Evolutionary conservation across 2,797 vertebrate genomes (phyloP).

Genomic region (Dallia pectoralis): DNA sequence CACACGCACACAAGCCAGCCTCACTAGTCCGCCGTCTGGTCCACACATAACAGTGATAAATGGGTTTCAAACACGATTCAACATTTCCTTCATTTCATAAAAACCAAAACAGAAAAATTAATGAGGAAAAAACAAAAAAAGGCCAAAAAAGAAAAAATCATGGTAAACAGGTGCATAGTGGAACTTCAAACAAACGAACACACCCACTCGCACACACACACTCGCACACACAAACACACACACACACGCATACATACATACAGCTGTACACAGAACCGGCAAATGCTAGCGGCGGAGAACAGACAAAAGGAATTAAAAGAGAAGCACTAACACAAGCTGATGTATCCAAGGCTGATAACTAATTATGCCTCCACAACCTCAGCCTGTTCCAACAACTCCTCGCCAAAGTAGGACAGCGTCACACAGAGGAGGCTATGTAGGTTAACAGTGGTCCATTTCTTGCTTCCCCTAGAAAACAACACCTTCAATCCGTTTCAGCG

Average conservation of each 20-base stretch:
- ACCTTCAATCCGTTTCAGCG: background rate
- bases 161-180: slow-evolving; percentile 10
- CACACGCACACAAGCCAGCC: background rate
- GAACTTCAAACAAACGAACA: background rate
- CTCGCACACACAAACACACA: slow-evolving; percentile 8
- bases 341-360: slow-evolving; percentile 65
- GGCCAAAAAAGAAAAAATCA: background rate
- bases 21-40: background rate
- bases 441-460: background rate
- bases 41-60: background rate
- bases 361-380: slow-evolving; percentile 61
- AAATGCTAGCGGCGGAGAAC: slow-evolving; percentile 48
- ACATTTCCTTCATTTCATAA: slow-evolving; percentile 1
- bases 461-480: background rate
- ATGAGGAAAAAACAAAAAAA: background rate
- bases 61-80: background rate
- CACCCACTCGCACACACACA: background rate
- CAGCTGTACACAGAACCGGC: slow-evolving; percentile 29
- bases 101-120: background rate
- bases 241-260: slow-evolving; percentile 12
- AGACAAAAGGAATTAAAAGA: slow-evolving; percentile 59
- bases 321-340: slow-evolving; percentile 64
- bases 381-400: slow-evolving; percentile 59
- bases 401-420: slow-evolving; percentile 36
- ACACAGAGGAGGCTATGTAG: slow-evolving; percentile 26